Conservation (phyloP, 1,140 invertebrate species). For the Orussus abietinus region DNA sequence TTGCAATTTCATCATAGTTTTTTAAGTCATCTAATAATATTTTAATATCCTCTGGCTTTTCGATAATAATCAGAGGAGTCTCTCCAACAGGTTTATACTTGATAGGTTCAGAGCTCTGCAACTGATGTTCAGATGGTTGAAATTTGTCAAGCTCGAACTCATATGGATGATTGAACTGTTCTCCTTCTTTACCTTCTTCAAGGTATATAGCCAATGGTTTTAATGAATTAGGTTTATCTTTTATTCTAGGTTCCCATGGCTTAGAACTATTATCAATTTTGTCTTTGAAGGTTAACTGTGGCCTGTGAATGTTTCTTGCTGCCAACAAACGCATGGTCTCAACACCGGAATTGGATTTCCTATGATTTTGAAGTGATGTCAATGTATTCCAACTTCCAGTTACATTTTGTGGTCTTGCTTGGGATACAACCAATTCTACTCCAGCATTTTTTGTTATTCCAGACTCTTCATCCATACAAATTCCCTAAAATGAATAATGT, state of each 20-base stretch:
- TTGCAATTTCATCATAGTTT: slow-evolving; percentile 68
- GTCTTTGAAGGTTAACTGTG: slow-evolving; percentile 81
- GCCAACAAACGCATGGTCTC: slow-evolving; percentile 62
- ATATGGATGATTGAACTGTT: slow-evolving; percentile 76
- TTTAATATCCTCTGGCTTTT: slow-evolving; percentile 63
- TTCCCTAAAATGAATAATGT: slow-evolving; percentile 45
- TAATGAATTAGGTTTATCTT: slow-evolving; percentile 83
- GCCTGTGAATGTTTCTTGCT: slow-evolving; percentile 72
- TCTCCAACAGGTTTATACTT: slow-evolving; percentile 58
- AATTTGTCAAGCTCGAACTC: slow-evolving; percentile 78
- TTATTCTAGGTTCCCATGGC: slow-evolving; percentile 77
- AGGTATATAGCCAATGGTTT: slow-evolving; percentile 73
- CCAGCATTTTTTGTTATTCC: slow-evolving; percentile 60
- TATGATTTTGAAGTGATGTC: not conserved
- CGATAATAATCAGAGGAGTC: slow-evolving; percentile 67
- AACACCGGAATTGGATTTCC: too few species aligned
- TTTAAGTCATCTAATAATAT: slow-evolving; percentile 65
- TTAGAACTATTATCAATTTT: slow-evolving; percentile 77
- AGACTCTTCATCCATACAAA: slow-evolving; percentile 65
- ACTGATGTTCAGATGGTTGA: slow-evolving; percentile 51
- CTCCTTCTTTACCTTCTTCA: slow-evolving; percentile 62
- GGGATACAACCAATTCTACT: slow-evolving; percentile 41
- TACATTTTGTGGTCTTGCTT: slow-evolving; percentile 29
- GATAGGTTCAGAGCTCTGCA: slow-evolving; percentile 45
- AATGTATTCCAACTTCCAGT: slow-evolving; percentile 59